Conservation (phyloP, 2,888 invertebrate genomes). For the Synanthedon tipuliformis region DNA sequence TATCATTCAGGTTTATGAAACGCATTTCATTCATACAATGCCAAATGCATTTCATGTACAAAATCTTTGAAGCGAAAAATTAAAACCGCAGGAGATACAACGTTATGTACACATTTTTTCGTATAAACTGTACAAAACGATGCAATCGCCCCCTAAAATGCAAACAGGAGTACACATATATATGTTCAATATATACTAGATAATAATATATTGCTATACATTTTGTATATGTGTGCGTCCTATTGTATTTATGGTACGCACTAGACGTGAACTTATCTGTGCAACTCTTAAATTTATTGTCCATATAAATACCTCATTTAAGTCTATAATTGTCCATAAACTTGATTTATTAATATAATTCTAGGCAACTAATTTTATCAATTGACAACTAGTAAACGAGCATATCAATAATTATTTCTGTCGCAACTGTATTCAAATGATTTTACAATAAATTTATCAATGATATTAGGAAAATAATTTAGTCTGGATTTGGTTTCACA, state of each 20-base stretch:
- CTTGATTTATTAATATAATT: too few species aligned
- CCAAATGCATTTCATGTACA: conserved; percentile 41
- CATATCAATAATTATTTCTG: too few species aligned
- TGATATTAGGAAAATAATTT: too few species aligned
- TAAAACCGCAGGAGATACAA: conserved; percentile 23
- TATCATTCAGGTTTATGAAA: conserved; percentile 45
- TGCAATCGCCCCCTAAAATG: conserved; percentile 20
- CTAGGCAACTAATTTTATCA: too few species aligned
- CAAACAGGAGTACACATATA: conserved; percentile 13
- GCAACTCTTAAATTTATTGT: not conserved
- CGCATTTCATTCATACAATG: conserved; percentile 21
- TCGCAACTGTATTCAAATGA: too few species aligned
- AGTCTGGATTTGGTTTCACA: too few species aligned
- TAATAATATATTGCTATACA: not conserved
- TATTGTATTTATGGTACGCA: conserved; percentile 9
- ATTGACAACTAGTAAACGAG: too few species aligned
- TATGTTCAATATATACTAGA: not conserved
- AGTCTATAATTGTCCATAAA: too few species aligned
- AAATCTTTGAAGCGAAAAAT: conserved; percentile 36
- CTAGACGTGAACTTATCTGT: conserved; percentile 8
- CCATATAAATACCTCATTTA: too few species aligned
- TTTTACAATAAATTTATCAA: too few species aligned
- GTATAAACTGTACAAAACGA: too few species aligned
- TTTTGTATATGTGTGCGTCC: conserved; percentile 11
- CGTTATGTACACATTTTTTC: conserved; percentile 16